These are phyloP conservation scores for Heliopora coerulea DNA, from an alignment of 92 coral and sea anemone genomes.

Conservation along the genomic window DNA sequence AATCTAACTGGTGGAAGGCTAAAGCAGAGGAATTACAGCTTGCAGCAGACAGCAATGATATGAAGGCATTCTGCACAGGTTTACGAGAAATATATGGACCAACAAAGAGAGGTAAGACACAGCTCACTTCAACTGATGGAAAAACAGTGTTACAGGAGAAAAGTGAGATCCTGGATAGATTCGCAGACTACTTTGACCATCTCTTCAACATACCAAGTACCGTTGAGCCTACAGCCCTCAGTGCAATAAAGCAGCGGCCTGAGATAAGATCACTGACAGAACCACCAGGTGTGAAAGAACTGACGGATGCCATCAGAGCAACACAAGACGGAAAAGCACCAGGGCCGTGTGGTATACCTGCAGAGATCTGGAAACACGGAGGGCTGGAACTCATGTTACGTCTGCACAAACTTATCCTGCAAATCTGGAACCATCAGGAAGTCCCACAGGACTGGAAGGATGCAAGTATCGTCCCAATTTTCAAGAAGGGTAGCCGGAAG, in stretches of 20 bases:
- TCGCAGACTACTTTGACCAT: constrained; percentile 4
- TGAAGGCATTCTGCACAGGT: not conserved
- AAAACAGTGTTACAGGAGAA: not conserved
- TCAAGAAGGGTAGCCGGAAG: constrained; percentile 33
- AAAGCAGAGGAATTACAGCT: constrained; percentile 2
- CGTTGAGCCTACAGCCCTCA: not conserved
- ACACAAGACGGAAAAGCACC: not conserved
- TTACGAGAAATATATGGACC: constrained; percentile 6
- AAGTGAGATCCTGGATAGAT: not conserved
- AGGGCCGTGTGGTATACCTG: not conserved
- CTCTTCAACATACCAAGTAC: not conserved
- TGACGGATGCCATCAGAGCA: not conserved
- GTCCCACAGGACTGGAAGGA: not conserved
- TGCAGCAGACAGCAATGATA: constrained; percentile 13
- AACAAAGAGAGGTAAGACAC: not conserved
- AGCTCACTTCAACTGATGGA: not conserved
- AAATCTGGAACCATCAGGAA: constrained; percentile 18
- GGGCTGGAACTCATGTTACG: not conserved
- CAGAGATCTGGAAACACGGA: constrained; percentile 11
- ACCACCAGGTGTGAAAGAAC: not conserved
- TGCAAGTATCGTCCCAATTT: constrained; percentile 28
- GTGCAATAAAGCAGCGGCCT: not conserved
- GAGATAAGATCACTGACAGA: not conserved
- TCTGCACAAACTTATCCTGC: constrained; percentile 17
- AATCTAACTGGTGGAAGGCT: not conserved